These are phyloP conservation scores for Psilopsiagon aurifrons DNA, from an alignment of 2,113 vertebrate genomes.

Conservation along the genomic window DNA sequence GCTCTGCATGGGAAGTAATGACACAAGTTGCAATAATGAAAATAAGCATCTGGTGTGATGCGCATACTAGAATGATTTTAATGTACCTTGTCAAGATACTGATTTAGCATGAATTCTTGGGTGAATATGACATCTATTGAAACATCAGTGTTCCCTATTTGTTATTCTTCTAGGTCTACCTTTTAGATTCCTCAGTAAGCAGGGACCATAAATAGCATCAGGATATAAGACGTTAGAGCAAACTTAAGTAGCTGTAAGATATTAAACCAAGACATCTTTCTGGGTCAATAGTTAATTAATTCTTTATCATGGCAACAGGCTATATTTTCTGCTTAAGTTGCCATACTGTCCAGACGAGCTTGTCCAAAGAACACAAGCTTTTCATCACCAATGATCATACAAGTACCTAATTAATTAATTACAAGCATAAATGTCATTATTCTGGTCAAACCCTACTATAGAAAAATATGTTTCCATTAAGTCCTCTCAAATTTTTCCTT, in stretches of 20 bases:
- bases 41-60: not conserved
- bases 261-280: not conserved
- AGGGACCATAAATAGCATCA: not conserved
- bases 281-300: not conserved
- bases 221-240: not conserved
- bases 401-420: not conserved
- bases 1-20: not conserved
- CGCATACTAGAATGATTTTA: not conserved
- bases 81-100: not conserved
- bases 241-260: not conserved
- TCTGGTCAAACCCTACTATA: not conserved
- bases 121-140: not conserved
- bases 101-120: not conserved
- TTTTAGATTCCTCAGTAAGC: not conserved
- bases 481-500: not conserved
- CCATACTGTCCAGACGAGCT: not conserved
- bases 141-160: not conserved
- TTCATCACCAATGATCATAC: not conserved
- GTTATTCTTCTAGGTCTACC: not conserved
- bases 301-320: not conserved
- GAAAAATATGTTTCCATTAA: not conserved
- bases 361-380: not conserved
- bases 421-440: not conserved
- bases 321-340: not conserved
- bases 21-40: not conserved